Evolutionary conservation across 2,113 vertebrate genomes (phyloP).

Genomic region (Misgurnus anguillicaudatus): DNA sequence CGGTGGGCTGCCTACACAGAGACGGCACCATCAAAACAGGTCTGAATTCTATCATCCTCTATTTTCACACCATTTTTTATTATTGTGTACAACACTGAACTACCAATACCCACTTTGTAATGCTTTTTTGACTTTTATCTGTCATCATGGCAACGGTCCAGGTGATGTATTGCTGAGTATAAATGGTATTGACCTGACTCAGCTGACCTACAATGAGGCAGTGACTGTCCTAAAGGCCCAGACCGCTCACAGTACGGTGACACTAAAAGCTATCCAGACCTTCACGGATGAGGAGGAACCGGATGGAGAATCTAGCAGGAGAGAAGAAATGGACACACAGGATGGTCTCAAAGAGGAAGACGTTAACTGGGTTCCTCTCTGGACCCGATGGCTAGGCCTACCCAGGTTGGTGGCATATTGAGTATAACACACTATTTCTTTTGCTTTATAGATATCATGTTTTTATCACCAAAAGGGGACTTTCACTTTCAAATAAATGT

Average conservation of each 20-base stretch:
- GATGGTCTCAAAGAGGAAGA: conserved; percentile 76
- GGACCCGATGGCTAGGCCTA: conserved; percentile 87
- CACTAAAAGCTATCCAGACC: conserved; percentile 82
- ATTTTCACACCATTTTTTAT: neutral
- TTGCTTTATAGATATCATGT: neutral
- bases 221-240: conserved; percentile 87
- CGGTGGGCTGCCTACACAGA: conserved; percentile 86
- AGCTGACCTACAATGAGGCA: conserved; percentile 84
- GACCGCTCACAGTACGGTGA: conserved; percentile 81
- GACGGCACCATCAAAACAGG: conserved; percentile 89
- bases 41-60: conserved; percentile 48
- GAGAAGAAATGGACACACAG: conserved; percentile 68
- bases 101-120: neutral
- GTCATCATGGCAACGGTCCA: conserved; percentile 54
- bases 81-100: neutral
- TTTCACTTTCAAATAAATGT: too few relatives aligned
- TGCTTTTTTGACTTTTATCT: neutral
- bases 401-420: conserved; percentile 74
- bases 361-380: conserved; percentile 84
- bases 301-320: conserved; percentile 46
- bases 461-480: too few relatives aligned
- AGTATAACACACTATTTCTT: neutral
- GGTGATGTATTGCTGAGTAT: conserved; percentile 89
- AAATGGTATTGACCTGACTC: conserved; percentile 86
- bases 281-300: conserved; percentile 66